A percentile compares a stretch with the other conserved stretches of the same genome.
phyloP scores from a whole-genome alignment of 2,797 vertebrate species.

The Nasua narica region DNA sequence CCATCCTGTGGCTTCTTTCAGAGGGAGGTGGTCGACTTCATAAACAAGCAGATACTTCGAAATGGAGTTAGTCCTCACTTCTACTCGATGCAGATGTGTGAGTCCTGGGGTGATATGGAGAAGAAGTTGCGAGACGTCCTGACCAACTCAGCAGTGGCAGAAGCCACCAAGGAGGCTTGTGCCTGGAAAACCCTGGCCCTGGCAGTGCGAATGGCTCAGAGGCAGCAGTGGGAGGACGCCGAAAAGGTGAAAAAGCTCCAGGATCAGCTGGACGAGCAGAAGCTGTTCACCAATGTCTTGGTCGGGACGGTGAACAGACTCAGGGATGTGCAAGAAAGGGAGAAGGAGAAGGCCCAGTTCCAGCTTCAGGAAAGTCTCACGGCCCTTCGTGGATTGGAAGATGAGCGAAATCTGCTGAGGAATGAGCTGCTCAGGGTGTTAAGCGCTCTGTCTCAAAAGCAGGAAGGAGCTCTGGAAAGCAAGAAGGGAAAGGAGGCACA shows the following conservation, averaged over 20 bases:
- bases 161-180: not conserved
- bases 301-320: not conserved
- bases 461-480: not conserved
- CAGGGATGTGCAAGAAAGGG: not conserved
- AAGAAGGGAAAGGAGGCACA: too few species aligned
- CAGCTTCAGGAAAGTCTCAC: not conserved
- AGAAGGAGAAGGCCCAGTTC: not conserved
- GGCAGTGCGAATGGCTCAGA: not conserved
- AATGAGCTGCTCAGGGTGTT: not conserved
- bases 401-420: not conserved
- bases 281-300: not conserved
- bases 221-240: not conserved
- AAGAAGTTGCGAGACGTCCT: not conserved
- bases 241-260: not conserved
- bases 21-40: constrained; percentile 17
- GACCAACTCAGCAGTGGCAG: not conserved
- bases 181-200: not conserved
- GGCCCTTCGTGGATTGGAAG: not conserved
- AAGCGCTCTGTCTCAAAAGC: not conserved
- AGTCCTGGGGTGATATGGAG: constrained; percentile 6
- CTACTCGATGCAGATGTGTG: not conserved
- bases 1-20: not conserved
- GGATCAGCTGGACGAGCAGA: not conserved
- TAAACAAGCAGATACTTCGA: constrained; percentile 12
- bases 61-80: not conserved